Evolutionary conservation across 2,888 invertebrate species (phyloP).

Genomic region (Melieria omissa): DNA sequence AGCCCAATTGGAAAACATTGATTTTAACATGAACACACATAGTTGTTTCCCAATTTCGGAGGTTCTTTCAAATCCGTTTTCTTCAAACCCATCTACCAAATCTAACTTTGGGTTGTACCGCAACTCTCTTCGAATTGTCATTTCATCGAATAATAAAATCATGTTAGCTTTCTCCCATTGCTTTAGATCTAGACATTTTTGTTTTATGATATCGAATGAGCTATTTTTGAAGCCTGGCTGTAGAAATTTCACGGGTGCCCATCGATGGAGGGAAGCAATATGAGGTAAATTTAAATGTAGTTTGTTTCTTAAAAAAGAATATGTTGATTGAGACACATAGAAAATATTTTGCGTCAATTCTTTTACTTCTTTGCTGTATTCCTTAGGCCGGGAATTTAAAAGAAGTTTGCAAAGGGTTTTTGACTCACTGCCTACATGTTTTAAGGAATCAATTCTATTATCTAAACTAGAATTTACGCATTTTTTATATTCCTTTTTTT

Average conservation of each 20-base stretch:
- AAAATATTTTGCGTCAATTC: too few species aligned
- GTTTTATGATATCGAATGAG: conserved; percentile 24
- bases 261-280: conserved; percentile 27
- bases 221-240: too few species aligned
- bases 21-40: conserved; percentile 33
- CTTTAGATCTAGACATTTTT: conserved; percentile 15
- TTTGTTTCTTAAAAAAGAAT: conserved; percentile 30
- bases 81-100: conserved; percentile 33
- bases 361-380: too few species aligned
- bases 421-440: conserved; percentile 14
- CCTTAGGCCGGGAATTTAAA: too few species aligned
- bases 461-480: not conserved
- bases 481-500: too few species aligned
- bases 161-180: too few species aligned
- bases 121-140: conserved; percentile 29
- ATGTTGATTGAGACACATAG: too few species aligned
- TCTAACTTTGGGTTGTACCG: conserved; percentile 18
- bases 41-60: conserved; percentile 26
- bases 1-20: conserved; percentile 35
- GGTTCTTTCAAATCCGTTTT: conserved; percentile 22
- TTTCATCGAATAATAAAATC: conserved; percentile 18
- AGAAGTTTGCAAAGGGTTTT: conserved; percentile 23
- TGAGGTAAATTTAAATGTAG: conserved; percentile 18
- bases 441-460: not conserved
- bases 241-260: conserved; percentile 12